Percentiles rank a stretch among this genome's conserved stretches.
phyloP scores from a whole-genome alignment of 2,113 vertebrate species.

The Loxodonta africana region DNA sequence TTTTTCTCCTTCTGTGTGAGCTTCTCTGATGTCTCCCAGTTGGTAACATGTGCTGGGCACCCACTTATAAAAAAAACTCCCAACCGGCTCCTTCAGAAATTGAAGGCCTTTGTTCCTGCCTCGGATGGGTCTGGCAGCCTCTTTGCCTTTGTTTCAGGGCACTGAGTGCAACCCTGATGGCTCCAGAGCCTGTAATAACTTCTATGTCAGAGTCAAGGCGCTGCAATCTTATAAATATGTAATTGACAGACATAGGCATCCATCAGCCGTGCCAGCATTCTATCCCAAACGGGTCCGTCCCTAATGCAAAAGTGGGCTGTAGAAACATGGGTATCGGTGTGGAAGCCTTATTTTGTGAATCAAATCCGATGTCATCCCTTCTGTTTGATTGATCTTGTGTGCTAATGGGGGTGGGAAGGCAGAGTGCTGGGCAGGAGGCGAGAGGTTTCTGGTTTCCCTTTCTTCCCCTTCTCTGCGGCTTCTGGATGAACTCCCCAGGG shows the following conservation, averaged over 20 bases:
- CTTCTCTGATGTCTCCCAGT: neutral
- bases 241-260: neutral
- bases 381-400: neutral
- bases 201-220: constrained; percentile 43
- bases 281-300: neutral
- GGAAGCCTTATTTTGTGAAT: neutral
- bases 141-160: constrained; percentile 66
- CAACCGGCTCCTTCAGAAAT: constrained; percentile 41
- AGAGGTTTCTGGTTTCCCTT: neutral
- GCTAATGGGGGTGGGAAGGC: neutral
- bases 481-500: neutral
- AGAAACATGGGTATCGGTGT: accelerated
- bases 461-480: neutral
- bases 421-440: neutral
- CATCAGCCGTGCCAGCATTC: neutral
- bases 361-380: neutral
- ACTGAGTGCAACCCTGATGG: constrained; percentile 63
- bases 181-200: constrained; percentile 53
- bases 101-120: constrained; percentile 78
- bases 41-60: neutral
- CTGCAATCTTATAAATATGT: constrained; percentile 71
- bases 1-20: neutral
- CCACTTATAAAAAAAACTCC: constrained; percentile 67
- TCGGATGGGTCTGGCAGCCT: constrained; percentile 59
- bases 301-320: accelerated